Conservation (phyloP, 2,113 vertebrate genomes). For the Hoplias malabaricus region DNA sequence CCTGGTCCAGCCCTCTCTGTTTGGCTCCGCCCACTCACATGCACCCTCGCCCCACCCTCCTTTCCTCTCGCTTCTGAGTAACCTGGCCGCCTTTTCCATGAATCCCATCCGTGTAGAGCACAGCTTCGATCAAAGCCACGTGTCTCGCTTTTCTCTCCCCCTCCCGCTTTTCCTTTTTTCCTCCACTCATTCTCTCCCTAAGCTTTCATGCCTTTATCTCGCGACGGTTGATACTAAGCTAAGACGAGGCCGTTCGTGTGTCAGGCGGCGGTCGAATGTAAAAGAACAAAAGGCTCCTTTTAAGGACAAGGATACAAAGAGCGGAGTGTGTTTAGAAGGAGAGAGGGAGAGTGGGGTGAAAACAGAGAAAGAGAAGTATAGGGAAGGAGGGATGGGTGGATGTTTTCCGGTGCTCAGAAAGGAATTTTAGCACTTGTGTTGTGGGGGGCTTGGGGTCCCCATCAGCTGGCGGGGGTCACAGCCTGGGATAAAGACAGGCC, state of each 20-base stretch:
- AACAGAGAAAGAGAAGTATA: not conserved
- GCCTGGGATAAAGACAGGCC: slow-evolving; percentile 36
- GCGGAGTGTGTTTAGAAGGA: slow-evolving; percentile 16
- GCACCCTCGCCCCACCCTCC: not conserved
- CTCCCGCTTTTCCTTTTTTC: not conserved
- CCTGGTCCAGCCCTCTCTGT: slow-evolving; percentile 32
- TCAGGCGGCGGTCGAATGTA: slow-evolving; percentile 17
- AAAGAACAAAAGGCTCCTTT: slow-evolving; percentile 55
- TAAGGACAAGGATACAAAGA: slow-evolving; percentile 56
- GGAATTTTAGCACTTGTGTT: slow-evolving; percentile 44
- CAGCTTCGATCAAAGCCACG: slow-evolving; percentile 55
- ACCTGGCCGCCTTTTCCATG: slow-evolving; percentile 56
- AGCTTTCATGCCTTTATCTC: not conserved
- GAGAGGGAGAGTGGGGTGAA: not conserved
- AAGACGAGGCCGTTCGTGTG: slow-evolving; percentile 2
- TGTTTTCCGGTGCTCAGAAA: slow-evolving; percentile 51
- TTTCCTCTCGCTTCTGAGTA: slow-evolving; percentile 52
- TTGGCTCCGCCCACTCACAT: slow-evolving; percentile 12
- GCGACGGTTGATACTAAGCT: not conserved
- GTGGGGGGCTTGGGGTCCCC: slow-evolving; percentile 26
- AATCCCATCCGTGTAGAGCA: slow-evolving; percentile 63
- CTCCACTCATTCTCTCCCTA: not conserved
- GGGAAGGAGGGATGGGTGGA: slow-evolving; percentile 33
- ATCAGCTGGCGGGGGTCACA: slow-evolving; percentile 47
- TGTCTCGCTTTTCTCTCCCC: slow-evolving; percentile 42